Evolutionary conservation across 2,888 invertebrate species (phyloP), one percentile per base, ranked within the genome.

Genomic region (Amphipyra tragopoginis): DNA sequence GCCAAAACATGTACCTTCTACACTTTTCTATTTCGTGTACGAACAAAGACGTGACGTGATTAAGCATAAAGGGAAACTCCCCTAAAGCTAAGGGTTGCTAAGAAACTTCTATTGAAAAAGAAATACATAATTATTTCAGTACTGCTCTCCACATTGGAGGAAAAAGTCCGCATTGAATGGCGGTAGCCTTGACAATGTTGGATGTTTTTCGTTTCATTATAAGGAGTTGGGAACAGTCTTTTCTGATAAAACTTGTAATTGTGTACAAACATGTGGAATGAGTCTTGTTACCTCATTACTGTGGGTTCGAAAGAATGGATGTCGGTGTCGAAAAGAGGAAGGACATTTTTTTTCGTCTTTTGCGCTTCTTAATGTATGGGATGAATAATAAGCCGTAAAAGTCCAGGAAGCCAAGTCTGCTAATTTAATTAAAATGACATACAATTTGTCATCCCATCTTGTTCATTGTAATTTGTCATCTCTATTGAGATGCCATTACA

Each of bases 71-170:
- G 13, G 0, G 8, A 43, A 26, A 21, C 10, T 39, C 1, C 4
- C 11, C 34, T 44, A 3, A 9, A 2, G 11, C 8, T 14, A 34
- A 40, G 15, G 7, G 38, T 48, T 48, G 39, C 48, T 48, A 63
- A 63, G 7, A 48, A 49, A 62, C n/a, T 53, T 59, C 34, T 33
- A 15, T 34, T 15, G 6, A 49, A 43, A 53, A 36, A 36, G 42
- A 52, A 39, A 39, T 47, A 39, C 26, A 11, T 29, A 39, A 39
- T 14, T 15, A 33, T 47, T 54, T 39, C 14, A 39, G 39, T 29
- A 39, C 26, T 42, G 45, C 26, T 29, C 39, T 38, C 39, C 13
- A 39, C 26, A 39, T 50, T 29, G 13, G 36, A 38, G 9, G 34
- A 36, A 60, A 13, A 58, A n/a, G 13, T 11, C 7, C 36, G n/a